phyloP scores from a whole-genome alignment of 2,797 vertebrate species.

The Rachycentron canadum region DNA sequence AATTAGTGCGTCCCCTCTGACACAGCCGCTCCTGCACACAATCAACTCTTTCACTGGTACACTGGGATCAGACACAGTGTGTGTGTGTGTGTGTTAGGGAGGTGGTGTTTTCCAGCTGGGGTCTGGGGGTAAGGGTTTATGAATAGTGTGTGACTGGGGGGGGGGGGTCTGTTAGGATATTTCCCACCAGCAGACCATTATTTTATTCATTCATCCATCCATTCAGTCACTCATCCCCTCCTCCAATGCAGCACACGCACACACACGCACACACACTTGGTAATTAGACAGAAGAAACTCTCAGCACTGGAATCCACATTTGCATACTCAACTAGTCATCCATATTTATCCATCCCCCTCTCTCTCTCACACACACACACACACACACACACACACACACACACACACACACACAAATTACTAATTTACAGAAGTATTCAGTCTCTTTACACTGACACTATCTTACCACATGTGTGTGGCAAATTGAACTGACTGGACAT shows the following conservation, averaged over 20 bases:
- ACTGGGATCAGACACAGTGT: slow-evolving; percentile 31
- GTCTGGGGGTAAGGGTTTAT: slow-evolving; percentile 24
- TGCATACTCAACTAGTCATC: slow-evolving; percentile 31
- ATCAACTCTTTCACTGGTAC: slow-evolving; percentile 64
- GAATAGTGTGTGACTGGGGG: slow-evolving; percentile 33
- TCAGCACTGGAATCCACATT: slow-evolving; percentile 32
- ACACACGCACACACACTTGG: slow-evolving; percentile 13
- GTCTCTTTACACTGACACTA: too few species aligned
- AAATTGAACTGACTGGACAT: too few species aligned
- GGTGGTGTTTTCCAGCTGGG: slow-evolving; percentile 54
- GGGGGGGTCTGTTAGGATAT: slow-evolving; percentile 43
- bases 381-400: not conserved
- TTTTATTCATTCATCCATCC: slow-evolving; percentile 51
- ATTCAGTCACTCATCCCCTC: slow-evolving; percentile 28
- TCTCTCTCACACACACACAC: too few species aligned
- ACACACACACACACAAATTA: not conserved
- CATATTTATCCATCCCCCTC: slow-evolving; percentile 1
- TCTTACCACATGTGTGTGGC: too few species aligned
- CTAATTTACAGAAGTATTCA: too few species aligned
- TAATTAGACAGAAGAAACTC: slow-evolving; percentile 24
- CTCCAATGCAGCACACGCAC: slow-evolving; percentile 14
- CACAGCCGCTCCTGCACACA: slow-evolving; percentile 55
- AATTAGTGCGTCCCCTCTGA: slow-evolving; percentile 58
- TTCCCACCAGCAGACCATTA: slow-evolving; percentile 67
- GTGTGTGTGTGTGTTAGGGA: slow-evolving; percentile 35